A percentile compares a stretch with the other conserved stretches of the same genome.
phyloP scores from a whole-genome alignment of 2,888 invertebrate species.

The Aspidiotus destructor region DNA sequence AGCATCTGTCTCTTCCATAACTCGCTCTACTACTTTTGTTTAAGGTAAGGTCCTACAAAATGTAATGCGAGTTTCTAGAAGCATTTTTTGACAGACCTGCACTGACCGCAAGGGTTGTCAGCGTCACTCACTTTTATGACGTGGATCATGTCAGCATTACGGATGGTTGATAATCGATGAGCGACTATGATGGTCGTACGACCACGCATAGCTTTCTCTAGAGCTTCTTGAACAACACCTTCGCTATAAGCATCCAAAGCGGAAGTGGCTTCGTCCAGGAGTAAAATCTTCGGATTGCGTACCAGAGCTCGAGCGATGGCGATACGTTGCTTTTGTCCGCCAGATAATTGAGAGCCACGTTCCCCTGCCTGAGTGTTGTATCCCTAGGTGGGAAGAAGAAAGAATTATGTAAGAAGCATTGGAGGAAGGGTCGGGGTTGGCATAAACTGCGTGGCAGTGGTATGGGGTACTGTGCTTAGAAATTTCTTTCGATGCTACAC shows the following conservation, averaged over 20 bases:
- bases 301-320: constrained; percentile 89
- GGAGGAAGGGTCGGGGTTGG: too few species aligned
- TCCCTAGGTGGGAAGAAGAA: constrained; percentile 49
- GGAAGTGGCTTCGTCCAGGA: constrained; percentile 93
- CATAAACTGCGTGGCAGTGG: too few species aligned
- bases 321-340: constrained; percentile 89
- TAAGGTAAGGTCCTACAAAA: too few species aligned
- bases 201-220: constrained; percentile 74
- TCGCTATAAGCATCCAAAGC: constrained; percentile 89
- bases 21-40: too few species aligned
- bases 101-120: too few species aligned
- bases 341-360: constrained; percentile 77
- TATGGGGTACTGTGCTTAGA: too few species aligned
- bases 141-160: constrained; percentile 82
- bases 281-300: constrained; percentile 77
- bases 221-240: constrained; percentile 74
- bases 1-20: too few species aligned
- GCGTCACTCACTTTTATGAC: constrained; percentile 66
- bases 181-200: constrained; percentile 92
- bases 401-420: too few species aligned
- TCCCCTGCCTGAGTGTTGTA: constrained; percentile 84
- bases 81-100: too few species aligned
- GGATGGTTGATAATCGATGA: constrained; percentile 82
- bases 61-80: too few species aligned
- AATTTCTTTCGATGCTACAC: too few species aligned